Evolutionary conservation across 2,888 invertebrate genomes (phyloP).

Genomic region (Platycnemis pennipes): DNA sequence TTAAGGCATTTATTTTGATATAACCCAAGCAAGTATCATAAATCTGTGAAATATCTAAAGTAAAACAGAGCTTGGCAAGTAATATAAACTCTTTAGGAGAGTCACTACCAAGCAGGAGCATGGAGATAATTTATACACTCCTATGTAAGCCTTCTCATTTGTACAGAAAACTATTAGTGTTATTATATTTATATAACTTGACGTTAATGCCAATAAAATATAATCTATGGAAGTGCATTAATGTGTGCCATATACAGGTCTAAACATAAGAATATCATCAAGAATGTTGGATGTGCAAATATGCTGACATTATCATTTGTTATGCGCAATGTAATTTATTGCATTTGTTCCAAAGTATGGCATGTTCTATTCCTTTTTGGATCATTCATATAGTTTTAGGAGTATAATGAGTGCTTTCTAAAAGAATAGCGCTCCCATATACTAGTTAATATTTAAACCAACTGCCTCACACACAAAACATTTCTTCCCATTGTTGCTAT

Average conservation of each 20-base stretch:
- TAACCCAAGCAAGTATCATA: neutral
- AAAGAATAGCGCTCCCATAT: neutral
- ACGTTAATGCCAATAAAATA: slow-evolving; percentile 30
- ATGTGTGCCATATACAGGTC: slow-evolving; percentile 53
- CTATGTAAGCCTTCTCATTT: slow-evolving; percentile 36
- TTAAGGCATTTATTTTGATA: slow-evolving; percentile 1
- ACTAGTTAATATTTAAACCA: neutral
- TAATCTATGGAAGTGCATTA: slow-evolving; percentile 6
- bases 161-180: slow-evolving; percentile 50
- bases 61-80: neutral
- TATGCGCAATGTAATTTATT: neutral
- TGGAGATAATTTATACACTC: slow-evolving; percentile 11
- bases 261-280: neutral
- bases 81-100: neutral
- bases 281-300: slow-evolving; percentile 44
- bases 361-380: neutral
- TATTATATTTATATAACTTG: slow-evolving; percentile 42
- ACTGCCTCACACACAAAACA: neutral
- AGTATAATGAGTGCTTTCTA: neutral
- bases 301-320: slow-evolving; percentile 4
- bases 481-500: neutral
- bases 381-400: neutral
- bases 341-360: neutral
- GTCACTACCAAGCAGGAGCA: slow-evolving; percentile 35
- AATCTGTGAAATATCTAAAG: neutral